Evolutionary conservation across 2,113 vertebrate genomes (phyloP), one percentile per base, ranked within the genome.

Genomic region (Manacus vitellinus): DNA sequence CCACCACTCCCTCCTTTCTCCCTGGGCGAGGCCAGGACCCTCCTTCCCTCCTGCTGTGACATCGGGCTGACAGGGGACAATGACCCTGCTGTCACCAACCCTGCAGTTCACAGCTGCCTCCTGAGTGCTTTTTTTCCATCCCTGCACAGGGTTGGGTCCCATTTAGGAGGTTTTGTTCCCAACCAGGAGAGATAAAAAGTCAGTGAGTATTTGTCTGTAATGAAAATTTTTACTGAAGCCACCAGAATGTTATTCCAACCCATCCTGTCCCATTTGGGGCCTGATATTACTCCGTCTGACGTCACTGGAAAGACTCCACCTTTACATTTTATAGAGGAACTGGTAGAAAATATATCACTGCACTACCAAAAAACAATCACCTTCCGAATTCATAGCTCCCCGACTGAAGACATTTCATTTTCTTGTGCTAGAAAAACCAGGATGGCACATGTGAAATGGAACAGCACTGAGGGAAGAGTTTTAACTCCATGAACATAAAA

Each of bases 51-150:
- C 74, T 4, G 1, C n/a, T n/a, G 55, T 19, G 71, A 11, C 79
- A 28, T 5, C 5, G 8, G 20, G 41, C 39, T 11, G 22, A 9
- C 2, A 7, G 8, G 5, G 61, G 62, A 14, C 2, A 1, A 14
- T 18, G 52, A 18, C 49, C 11, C 27, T 1, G 46, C 62, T 35
- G 46, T 18, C 79, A 27, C 35, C 79, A 17, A 1, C 43, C 23
- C 14, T 3, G 55, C 41, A 9, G 12, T 8, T 78, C 52, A 7
- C 67, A 15, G 83, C 79, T 21, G 20, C 70, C 28, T 21, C 55
- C 25, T 22, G 3, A 47, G 15, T 2, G 44, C 30, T 23, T 24
- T 31, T 31, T 44, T 28, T 35, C 24, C 35, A 67, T 28, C 39
- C 35, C 44, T 10, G 14, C 37, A 15, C 35, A 24, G 17, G 44